Evolutionary conservation across 2,113 vertebrate species (phyloP), one percentile per base, ranked within the genome.

Genomic region (Thamnaconus septentrionalis): DNA sequence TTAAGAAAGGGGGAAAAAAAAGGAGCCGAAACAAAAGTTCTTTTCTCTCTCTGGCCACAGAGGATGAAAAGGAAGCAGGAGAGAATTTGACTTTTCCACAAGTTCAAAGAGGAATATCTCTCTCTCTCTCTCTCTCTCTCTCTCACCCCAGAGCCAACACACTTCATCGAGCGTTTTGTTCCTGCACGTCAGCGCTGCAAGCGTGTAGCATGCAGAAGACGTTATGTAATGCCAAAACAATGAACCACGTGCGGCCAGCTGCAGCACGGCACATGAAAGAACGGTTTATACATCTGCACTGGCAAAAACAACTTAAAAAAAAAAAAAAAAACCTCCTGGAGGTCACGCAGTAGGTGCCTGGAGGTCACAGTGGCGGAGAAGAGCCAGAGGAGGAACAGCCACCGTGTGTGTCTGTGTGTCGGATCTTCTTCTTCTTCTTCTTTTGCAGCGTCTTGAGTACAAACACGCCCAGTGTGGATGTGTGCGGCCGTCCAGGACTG

Each of bases 1-100:
- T 68, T 70, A 18, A 70, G 59, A 80, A 75, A 66, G 54, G 64
- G 48, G 10, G 9, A 50, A n/a, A 50, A 5, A 50, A 50, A 50
- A 50, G 48, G 18, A 31, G 18, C 18, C 61, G 63, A 76, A 71
- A 79, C 58, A 66, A 64, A 73, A 65, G 66, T 42, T 56, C 64
- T 44, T 56, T 71, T 60, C 73, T 77, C 48, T 53, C 44, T 67
- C 56, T 52, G 43, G 56, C 40, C 48, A 42, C 64, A 75, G 55
- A 61, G 67, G 74, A 72, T 8, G 67, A 68, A 57, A 1, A 1
- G 53, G 39, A 53, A 4, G 9, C 52, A 51, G 39, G 39, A 53
- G 41, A 12, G 8, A 60, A 56, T 72, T 76, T 53, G 18, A 81
- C 74, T 67, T 73, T 69, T 71, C 59, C 46, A 57, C 0, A 2